A percentile compares a stretch with the other conserved stretches of the same genome.
These are phyloP conservation scores for Pseudomyrmex sp. DNA, from an alignment of 1,140 invertebrate genomes.

Conservation along the genomic window DNA sequence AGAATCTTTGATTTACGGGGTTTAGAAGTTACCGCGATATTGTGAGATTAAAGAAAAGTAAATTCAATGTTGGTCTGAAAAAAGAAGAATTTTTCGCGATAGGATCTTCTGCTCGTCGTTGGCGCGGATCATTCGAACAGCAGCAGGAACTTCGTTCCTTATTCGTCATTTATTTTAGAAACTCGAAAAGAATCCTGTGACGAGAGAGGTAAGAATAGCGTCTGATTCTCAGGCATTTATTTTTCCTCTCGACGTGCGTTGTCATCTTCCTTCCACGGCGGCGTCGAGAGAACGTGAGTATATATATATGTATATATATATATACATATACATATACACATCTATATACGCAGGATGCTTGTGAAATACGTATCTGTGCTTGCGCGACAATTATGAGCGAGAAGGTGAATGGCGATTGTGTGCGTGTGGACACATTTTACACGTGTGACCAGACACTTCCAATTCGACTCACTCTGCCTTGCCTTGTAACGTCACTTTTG, in stretches of 20 bases:
- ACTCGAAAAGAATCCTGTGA: not conserved
- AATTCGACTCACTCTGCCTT: conserved; percentile 22
- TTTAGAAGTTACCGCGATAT: no score
- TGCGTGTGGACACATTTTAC: conserved; percentile 56
- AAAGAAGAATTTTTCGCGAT: no score
- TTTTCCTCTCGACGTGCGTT: conserved; percentile 25
- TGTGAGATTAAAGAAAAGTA: no score
- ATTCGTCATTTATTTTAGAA: conserved; percentile 14
- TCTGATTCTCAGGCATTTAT: not conserved
- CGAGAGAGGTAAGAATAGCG: no score
- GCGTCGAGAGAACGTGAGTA: conserved; percentile 67
- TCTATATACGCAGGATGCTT: conserved; percentile 31
- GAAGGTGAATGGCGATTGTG: conserved; percentile 59
- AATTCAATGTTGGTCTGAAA: no score
- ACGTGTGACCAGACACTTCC: conserved; percentile 35
- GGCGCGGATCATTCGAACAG: no score
- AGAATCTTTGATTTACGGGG: no score
- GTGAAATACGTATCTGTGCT: conserved; percentile 22
- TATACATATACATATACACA: not conserved
- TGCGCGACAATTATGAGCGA: conserved; percentile 41
- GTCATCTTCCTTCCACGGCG: conserved; percentile 20
- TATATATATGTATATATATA: conserved; percentile 36
- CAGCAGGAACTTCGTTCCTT: no score
- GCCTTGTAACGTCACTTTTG: conserved; percentile 37
- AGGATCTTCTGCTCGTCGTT: no score